phyloP scores from a whole-genome alignment of 2,797 vertebrate species.

The Glyptemys insculpta region DNA sequence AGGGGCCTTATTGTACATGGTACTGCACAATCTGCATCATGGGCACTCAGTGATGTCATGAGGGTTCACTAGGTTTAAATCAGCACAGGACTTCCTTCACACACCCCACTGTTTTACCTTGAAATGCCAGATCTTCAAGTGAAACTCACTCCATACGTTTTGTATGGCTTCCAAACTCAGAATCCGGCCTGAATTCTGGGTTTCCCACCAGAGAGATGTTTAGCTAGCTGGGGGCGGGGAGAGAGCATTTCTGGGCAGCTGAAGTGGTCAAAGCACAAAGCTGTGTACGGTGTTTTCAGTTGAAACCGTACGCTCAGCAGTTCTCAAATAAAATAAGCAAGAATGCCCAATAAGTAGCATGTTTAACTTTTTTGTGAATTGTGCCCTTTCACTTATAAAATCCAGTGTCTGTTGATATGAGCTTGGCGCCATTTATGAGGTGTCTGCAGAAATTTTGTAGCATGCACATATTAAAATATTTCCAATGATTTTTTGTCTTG shows the following conservation, averaged over 20 bases:
- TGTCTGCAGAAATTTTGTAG: background rate
- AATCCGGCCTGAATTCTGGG: fast-evolving
- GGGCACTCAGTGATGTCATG: background rate
- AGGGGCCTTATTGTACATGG: background rate
- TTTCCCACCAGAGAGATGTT: background rate
- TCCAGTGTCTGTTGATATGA: background rate
- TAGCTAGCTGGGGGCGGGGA: background rate
- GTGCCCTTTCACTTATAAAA: background rate
- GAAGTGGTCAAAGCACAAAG: background rate
- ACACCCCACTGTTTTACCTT: background rate
- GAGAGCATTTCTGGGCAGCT: background rate
- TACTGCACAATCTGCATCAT: background rate
- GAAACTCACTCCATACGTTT: background rate
- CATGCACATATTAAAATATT: fast-evolving
- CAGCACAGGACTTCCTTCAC: background rate
- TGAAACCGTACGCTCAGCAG: background rate
- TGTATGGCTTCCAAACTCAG: background rate
- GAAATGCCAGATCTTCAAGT: background rate
- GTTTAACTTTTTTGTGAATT: slow-evolving; percentile 36
- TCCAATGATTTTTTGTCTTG: background rate
- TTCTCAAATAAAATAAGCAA: background rate
- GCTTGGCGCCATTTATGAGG: background rate
- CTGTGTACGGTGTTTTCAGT: background rate
- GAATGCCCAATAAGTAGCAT: background rate
- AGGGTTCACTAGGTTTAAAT: fast-evolving